phyloP scores from a whole-genome alignment of 2,797 vertebrate species.

The Syndactyla subalaris region DNA sequence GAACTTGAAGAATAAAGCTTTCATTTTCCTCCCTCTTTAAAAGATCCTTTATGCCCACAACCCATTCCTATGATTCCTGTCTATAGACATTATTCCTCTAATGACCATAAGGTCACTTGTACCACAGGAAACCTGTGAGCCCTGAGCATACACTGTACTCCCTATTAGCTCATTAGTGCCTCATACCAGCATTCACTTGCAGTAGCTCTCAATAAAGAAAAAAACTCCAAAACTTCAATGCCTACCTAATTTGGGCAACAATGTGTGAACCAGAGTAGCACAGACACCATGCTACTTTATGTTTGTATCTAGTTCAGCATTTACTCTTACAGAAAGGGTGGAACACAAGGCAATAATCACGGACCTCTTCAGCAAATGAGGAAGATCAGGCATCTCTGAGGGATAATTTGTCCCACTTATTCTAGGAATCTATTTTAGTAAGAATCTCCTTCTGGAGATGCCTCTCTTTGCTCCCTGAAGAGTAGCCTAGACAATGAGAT shows the following conservation, averaged over 20 bases:
- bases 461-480: background rate
- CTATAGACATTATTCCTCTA: background rate
- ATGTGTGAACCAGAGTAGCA: background rate
- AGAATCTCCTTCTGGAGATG: background rate
- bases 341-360: background rate
- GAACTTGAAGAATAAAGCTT: background rate
- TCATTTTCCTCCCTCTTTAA: background rate
- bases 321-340: background rate
- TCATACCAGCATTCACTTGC: background rate
- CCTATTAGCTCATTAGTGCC: background rate
- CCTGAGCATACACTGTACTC: background rate
- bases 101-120: background rate
- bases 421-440: conserved; percentile 16
- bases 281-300: background rate
- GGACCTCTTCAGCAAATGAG: background rate
- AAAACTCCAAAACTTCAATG: background rate
- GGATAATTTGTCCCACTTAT: conserved; percentile 38
- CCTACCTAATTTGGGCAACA: background rate
- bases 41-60: background rate
- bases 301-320: background rate
- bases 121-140: background rate
- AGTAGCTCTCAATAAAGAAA: background rate
- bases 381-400: background rate
- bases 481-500: background rate
- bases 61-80: background rate